Percentiles rank a stretch among this genome's conserved stretches.
Conservation (phyloP, 2,888 invertebrate species). For the Lasioglossum oenotherae region DNA sequence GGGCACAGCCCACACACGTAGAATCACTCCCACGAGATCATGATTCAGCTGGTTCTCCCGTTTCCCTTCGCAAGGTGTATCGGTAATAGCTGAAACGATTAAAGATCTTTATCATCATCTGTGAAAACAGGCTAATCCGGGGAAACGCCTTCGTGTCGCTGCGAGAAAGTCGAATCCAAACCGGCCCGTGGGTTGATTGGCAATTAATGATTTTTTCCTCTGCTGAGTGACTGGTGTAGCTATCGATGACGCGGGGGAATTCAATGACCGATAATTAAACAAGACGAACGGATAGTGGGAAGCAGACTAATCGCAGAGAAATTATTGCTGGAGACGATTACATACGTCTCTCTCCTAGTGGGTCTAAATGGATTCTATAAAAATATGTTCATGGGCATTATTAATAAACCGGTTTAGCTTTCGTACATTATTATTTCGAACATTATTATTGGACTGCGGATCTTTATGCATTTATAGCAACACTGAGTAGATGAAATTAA, state of each 20-base stretch:
- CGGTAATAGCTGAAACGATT: conserved; percentile 20
- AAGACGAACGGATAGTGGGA: not conserved
- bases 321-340: not conserved
- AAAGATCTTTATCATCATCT: conserved; percentile 37
- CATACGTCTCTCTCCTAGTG: not conserved
- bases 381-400: not conserved
- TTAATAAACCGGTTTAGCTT: not conserved
- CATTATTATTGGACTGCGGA: too few relatives aligned
- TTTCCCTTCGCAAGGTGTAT: conserved; percentile 20
- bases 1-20: conserved; percentile 27
- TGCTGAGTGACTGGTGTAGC: not conserved
- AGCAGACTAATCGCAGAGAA: not conserved
- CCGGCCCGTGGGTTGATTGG: conserved; percentile 22
- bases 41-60: conserved; percentile 7
- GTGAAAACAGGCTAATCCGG: conserved; percentile 33
- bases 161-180: conserved; percentile 27
- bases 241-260: conserved; percentile 16
- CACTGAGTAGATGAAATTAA: too few relatives aligned
- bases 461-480: too few relatives aligned
- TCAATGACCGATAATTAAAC: conserved; percentile 11
- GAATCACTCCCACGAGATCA: conserved; percentile 41
- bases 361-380: not conserved
- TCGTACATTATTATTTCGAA: not conserved
- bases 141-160: conserved; percentile 47
- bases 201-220: conserved; percentile 26